A percentile compares a stretch with the other conserved stretches of the same genome.
phyloP scores from a whole-genome alignment of 2,113 vertebrate species.

The Gorsachius goisagi region DNA sequence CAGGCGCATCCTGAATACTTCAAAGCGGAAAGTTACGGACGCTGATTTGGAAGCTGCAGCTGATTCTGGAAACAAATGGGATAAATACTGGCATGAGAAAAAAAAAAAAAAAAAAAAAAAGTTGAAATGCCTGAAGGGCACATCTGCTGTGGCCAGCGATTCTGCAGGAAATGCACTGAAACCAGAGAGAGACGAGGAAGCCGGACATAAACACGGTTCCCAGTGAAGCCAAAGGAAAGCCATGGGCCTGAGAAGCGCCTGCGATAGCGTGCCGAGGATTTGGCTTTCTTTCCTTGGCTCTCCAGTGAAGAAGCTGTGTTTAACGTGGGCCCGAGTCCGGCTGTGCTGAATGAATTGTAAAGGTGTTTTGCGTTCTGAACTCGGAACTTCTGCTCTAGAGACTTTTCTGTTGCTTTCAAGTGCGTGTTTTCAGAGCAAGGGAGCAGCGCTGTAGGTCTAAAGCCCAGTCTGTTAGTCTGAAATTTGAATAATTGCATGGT shows the following conservation, averaged over 20 bases:
- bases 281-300: background rate
- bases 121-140: constrained; percentile 46
- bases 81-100: constrained; percentile 41
- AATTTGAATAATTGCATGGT: constrained; percentile 68
- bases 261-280: accelerated
- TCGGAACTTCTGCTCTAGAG: background rate
- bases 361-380: background rate
- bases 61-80: constrained; percentile 61
- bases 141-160: constrained; percentile 25
- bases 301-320: background rate
- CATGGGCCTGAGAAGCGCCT: background rate
- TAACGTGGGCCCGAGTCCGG: accelerated
- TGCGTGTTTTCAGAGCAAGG: background rate
- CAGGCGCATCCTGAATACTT: background rate
- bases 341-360: background rate
- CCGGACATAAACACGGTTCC: background rate
- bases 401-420: constrained; percentile 42
- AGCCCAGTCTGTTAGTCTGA: constrained; percentile 51
- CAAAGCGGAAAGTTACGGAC: background rate
- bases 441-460: background rate
- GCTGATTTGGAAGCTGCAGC: constrained; percentile 40
- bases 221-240: background rate
- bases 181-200: background rate
- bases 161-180: constrained; percentile 46
- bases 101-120: background rate